Evolutionary conservation across 2,797 vertebrate genomes (phyloP).

Genomic region (Ptychadena robeensis): DNA sequence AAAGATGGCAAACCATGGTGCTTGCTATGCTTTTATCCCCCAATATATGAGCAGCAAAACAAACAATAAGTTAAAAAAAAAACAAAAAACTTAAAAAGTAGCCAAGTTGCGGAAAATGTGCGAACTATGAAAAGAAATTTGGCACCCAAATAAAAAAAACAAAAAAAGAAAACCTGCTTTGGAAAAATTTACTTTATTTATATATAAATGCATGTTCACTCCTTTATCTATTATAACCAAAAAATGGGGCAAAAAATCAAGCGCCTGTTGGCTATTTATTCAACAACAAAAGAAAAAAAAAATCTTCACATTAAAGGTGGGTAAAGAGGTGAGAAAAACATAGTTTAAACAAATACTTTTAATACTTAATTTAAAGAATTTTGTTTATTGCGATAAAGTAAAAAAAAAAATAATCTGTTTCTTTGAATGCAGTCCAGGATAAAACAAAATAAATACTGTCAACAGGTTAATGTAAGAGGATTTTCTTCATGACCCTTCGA

Average conservation of each 20-base stretch:
- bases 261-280: not conserved
- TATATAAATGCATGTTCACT: not conserved
- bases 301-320: constrained; percentile 37
- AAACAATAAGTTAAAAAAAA: not conserved
- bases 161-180: constrained; percentile 7
- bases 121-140: not conserved
- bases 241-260: not conserved
- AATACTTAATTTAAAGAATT: constrained; percentile 47
- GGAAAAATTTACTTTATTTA: not conserved
- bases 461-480: constrained; percentile 7
- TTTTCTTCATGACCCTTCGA: constrained; percentile 12
- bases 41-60: not conserved
- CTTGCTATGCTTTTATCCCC: not conserved
- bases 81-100: not conserved
- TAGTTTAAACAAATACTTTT: constrained; percentile 30
- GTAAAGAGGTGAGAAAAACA: constrained; percentile 7
- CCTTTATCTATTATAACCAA: not conserved
- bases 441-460: constrained; percentile 65
- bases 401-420: constrained; percentile 16
- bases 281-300: constrained; percentile 3
- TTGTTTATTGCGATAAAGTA: constrained; percentile 72
- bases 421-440: constrained; percentile 75
- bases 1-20: not conserved
- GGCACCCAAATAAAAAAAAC: not conserved
- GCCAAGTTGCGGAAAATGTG: not conserved